Percentiles rank a stretch among this genome's conserved stretches.
Evolutionary conservation across 1,140 invertebrate species (phyloP).

Genomic region (Drosophila tsacasi): DNA sequence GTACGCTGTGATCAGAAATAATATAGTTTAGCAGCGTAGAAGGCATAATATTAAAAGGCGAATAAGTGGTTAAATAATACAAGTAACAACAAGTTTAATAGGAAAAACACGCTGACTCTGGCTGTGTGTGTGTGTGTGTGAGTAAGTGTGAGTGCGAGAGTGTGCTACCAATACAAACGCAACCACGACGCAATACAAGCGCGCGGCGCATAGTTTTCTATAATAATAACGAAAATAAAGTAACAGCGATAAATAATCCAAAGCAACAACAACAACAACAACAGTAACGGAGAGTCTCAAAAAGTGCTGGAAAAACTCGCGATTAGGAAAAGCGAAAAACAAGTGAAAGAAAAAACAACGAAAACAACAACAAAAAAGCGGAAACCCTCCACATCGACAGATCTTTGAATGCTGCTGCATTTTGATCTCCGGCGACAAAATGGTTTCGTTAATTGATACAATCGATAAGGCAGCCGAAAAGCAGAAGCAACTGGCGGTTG

Average conservation of each 20-base stretch:
- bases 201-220: conserved; percentile 34
- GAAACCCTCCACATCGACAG: conserved; percentile 52
- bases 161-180: conserved; percentile 50
- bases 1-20: conserved; percentile 56
- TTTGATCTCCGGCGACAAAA: conserved; percentile 68
- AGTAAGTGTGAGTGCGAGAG: conserved; percentile 42
- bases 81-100: conserved; percentile 25
- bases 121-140: conserved; percentile 43
- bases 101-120: conserved; percentile 30
- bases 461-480: conserved; percentile 73
- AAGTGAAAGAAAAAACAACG: conserved; percentile 31
- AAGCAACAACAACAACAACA: conserved; percentile 25
- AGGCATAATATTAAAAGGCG: conserved; percentile 14
- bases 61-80: conserved; percentile 53
- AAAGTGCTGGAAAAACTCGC: conserved; percentile 43
- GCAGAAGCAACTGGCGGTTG: conserved; percentile 50
- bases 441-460: conserved; percentile 80
- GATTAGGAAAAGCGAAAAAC: conserved; percentile 30
- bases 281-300: conserved; percentile 67
- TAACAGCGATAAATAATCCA: conserved; percentile 36
- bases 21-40: conserved; percentile 21
- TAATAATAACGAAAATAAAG: conserved; percentile 53
- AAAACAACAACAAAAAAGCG: conserved; percentile 27
- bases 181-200: conserved; percentile 32
- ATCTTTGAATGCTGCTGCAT: conserved; percentile 72